Base-by-base conservation (phyloP, 2,888 invertebrate species). In the Yponomeuta evonymella region DNA sequence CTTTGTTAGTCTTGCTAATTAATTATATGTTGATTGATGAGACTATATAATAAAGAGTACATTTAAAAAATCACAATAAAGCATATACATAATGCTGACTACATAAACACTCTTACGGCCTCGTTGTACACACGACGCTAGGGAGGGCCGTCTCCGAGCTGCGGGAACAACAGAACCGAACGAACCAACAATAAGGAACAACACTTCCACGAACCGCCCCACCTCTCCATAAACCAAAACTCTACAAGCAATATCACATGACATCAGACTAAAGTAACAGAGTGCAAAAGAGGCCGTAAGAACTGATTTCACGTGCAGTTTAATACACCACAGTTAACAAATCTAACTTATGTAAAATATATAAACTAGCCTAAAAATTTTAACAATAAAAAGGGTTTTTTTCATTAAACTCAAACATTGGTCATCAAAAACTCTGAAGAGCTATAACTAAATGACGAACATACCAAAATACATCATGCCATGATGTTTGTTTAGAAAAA, bases 31-130 rank as follows among this genome's bases (percentile, higher is more conserved):
- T 87, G 88, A 88, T 87, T 88, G 90, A 90, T 90, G 90, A 89
- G 86, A 88, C 90, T 92, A 92, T 87, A 73, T 69, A 88, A 90
- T 90, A 90, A 90, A 87, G 92, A 92, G 92, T 92, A 92, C 92
- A 91, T 90, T 90, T 89, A 90, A 91, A 91, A 92, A 92, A 93
- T 93, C 92, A 93, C 92, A 93, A 91, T 92, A 91, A 93, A 93
- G 92, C 92, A 92, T 92, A 92, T 91, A 91, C 89, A 92, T 93
- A 92, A 91, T 92, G 91, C 91, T 92, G 92, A 92, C 92, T 92
- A 93, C 92, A 90, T 88, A 89, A 86, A 83, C 78, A 84, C 88
- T 88, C 89, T 86, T 83, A 87, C 91, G 89, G 91, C 90, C 90
- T 78, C 87, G 76, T 82, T 82, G 79, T 80, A 79, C 80, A 73